A percentile compares a stretch with the other conserved stretches of the same genome.
Evolutionary conservation across 2,888 invertebrate genomes (phyloP).

Genomic region (Polydrusus tereticollis): DNA sequence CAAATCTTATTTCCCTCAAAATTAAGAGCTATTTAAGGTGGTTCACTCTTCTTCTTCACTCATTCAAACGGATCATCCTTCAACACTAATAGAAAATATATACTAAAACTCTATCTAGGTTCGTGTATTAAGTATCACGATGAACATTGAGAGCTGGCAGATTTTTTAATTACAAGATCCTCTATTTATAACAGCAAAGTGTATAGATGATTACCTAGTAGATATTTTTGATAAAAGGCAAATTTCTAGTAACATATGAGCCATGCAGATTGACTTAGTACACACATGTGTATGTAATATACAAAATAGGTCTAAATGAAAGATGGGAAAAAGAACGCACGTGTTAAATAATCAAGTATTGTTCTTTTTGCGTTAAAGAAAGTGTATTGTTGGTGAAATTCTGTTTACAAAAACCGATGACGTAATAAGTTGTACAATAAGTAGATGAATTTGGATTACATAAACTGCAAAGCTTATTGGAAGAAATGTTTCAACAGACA

Average conservation of each 20-base stretch:
- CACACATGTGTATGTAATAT: slow-evolving; percentile 4
- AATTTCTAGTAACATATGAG: not conserved
- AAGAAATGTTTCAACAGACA: slow-evolving; percentile 28
- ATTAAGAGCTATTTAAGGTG: too few species aligned
- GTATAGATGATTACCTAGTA: too few species aligned
- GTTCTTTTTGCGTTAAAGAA: slow-evolving; percentile 46
- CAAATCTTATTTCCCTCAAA: too few species aligned
- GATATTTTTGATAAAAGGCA: not conserved
- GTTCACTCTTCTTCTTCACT: too few species aligned
- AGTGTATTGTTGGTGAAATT: slow-evolving; percentile 47
- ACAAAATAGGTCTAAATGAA: slow-evolving; percentile 22
- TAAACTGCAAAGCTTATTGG: slow-evolving; percentile 30
- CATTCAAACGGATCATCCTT: too few species aligned
- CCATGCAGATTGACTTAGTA: not conserved
- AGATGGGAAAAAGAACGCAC: slow-evolving; percentile 40
- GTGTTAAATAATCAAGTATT: slow-evolving; percentile 48
- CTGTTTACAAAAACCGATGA: slow-evolving; percentile 38
- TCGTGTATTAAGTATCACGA: too few species aligned
- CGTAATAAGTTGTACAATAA: slow-evolving; percentile 45
- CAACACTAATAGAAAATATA: too few species aligned
- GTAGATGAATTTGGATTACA: slow-evolving; percentile 42
- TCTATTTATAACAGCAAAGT: too few species aligned
- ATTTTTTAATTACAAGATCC: too few species aligned
- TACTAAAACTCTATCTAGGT: too few species aligned
- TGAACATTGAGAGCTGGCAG: too few species aligned